Evolutionary conservation across 1,140 invertebrate genomes (phyloP).

Genomic region (Drosophila eugracilis): DNA sequence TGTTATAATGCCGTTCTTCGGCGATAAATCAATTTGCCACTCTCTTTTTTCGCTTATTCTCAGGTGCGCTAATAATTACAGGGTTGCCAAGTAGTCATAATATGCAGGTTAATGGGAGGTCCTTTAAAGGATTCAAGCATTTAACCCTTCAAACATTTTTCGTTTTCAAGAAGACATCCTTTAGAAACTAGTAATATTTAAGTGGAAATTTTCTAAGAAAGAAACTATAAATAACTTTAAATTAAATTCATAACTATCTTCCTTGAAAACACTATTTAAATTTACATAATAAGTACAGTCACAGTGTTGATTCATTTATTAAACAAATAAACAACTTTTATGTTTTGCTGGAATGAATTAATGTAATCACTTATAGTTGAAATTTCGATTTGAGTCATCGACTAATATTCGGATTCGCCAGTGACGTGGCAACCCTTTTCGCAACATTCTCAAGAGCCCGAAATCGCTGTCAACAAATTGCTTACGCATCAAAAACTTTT

Average conservation of each 20-base stretch:
- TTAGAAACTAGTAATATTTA: too few species aligned
- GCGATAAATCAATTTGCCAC: not conserved
- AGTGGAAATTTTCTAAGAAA: too few species aligned
- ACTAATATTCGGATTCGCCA: constrained; percentile 5
- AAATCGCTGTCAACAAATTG: constrained; percentile 47
- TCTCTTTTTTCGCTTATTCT: not conserved
- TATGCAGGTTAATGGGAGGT: not conserved
- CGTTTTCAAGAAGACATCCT: too few species aligned
- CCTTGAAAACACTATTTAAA: too few species aligned
- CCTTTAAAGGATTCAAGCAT: not conserved
- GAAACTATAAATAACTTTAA: too few species aligned
- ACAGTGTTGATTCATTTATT: constrained; percentile 5
- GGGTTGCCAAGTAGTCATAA: not conserved
- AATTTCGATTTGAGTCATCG: constrained; percentile 16
- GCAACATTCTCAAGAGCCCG: constrained; percentile 18
- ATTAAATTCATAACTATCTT: too few species aligned
- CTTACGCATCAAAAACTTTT: constrained; percentile 59
- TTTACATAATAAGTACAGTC: not conserved
- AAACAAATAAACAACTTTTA: not conserved
- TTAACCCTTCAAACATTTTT: too few species aligned
- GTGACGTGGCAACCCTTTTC: constrained; percentile 42
- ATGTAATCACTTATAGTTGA: not conserved
- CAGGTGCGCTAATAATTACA: not conserved
- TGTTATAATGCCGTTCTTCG: not conserved
- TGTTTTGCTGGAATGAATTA: constrained; percentile 8